phyloP scores from a whole-genome alignment of 1,140 invertebrate species.

The Drosophila takahashii region DNA sequence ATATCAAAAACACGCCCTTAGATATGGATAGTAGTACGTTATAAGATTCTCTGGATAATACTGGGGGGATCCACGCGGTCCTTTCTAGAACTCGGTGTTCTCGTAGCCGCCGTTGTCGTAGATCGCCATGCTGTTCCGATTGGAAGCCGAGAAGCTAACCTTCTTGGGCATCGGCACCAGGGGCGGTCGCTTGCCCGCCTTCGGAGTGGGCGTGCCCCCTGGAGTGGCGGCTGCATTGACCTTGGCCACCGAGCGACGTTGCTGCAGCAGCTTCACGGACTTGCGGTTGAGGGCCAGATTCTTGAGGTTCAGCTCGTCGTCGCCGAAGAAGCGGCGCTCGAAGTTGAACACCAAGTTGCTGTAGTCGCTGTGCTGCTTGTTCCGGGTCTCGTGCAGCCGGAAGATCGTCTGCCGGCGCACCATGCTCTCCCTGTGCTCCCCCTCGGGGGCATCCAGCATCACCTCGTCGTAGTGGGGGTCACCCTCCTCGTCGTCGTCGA shows the following conservation, averaged over 20 bases:
- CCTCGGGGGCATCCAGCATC: constrained; percentile 17
- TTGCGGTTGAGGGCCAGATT: constrained; percentile 73
- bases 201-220: constrained; percentile 52
- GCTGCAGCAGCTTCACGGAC: constrained; percentile 71
- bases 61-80: background rate
- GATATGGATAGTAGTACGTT: background rate
- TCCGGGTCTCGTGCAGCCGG: constrained; percentile 63
- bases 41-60: constrained; percentile 49
- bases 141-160: constrained; percentile 45
- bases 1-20: background rate
- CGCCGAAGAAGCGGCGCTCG: constrained; percentile 72
- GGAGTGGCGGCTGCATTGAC: constrained; percentile 63
- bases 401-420: constrained; percentile 74
- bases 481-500: constrained; percentile 84
- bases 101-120: constrained; percentile 66
- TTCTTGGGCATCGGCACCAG: constrained; percentile 39
- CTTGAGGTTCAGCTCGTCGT: constrained; percentile 75
- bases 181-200: constrained; percentile 46
- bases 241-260: constrained; percentile 65
- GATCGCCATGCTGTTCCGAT: constrained; percentile 31
- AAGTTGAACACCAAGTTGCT: constrained; percentile 79
- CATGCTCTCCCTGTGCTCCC: constrained; percentile 53
- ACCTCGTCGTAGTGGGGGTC: constrained; percentile 55
- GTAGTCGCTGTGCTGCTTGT: constrained; percentile 67
- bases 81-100: constrained; percentile 42